Conservation (phyloP, 1,140 invertebrate genomes). For the Drusus annulatus region DNA sequence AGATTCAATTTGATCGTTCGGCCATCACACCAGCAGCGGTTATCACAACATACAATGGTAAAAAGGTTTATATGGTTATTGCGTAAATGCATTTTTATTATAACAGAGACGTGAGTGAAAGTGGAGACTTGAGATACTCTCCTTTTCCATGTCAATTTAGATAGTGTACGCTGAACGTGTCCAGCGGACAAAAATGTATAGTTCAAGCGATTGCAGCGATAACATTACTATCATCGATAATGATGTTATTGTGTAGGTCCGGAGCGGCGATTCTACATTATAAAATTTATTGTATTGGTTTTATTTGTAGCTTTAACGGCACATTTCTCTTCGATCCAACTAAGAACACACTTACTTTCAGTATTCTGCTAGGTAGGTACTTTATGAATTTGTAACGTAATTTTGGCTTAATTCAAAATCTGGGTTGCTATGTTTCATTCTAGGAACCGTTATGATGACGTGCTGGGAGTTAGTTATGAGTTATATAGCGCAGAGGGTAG, state of each 20-base stretch:
- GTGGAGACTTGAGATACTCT: constrained; percentile 39
- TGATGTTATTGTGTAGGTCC: constrained; percentile 1
- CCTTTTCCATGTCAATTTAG: constrained; percentile 32
- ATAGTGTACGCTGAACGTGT: constrained; percentile 18
- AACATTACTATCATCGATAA: background rate
- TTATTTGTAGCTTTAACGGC: background rate
- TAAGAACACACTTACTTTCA: too few species aligned
- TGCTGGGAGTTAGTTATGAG: too few species aligned
- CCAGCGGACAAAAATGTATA: constrained; percentile 23
- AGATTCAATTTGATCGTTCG: background rate
- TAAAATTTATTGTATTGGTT: background rate
- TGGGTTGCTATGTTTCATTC: too few species aligned
- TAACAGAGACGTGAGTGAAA: constrained; percentile 54
- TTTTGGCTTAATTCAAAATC: too few species aligned
- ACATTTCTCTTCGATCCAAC: too few species aligned
- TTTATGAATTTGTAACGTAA: too few species aligned
- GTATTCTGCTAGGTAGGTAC: too few species aligned
- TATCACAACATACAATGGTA: constrained; percentile 16
- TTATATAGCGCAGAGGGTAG: background rate
- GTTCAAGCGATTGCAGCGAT: background rate
- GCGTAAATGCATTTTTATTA: constrained; percentile 54
- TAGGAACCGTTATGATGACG: too few species aligned
- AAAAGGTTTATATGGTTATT: constrained; percentile 28
- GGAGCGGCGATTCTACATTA: too few species aligned
- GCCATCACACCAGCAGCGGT: background rate